These are phyloP conservation scores for Dryomyza anilis DNA, from an alignment of 2,888 invertebrate genomes.

Conservation along the genomic window DNA sequence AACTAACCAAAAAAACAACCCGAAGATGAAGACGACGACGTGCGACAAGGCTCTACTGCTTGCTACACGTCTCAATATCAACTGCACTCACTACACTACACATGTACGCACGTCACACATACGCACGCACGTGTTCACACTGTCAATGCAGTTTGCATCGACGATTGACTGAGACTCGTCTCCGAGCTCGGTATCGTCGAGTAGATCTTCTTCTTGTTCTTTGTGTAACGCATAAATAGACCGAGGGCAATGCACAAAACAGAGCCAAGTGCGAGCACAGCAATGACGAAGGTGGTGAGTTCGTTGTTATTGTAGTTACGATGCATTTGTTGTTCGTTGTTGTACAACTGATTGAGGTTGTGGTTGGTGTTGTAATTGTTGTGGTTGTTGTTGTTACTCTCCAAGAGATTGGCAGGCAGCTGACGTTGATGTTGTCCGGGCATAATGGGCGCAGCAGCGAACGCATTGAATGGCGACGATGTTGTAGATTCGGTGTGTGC, in stretches of 20 bases:
- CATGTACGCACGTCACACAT: neutral
- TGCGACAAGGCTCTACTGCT: too few species aligned
- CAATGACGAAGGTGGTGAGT: slow-evolving; percentile 34
- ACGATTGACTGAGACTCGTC: slow-evolving; percentile 45
- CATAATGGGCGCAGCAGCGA: neutral
- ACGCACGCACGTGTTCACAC: slow-evolving; percentile 63
- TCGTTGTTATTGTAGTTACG: slow-evolving; percentile 32
- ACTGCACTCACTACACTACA: too few species aligned
- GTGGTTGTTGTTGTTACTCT: neutral
- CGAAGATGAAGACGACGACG: neutral
- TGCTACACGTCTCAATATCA: too few species aligned
- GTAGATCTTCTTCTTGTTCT: slow-evolving; percentile 43
- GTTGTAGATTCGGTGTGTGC: neutral
- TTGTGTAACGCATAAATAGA: slow-evolving; percentile 33
- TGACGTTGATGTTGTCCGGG: neutral
- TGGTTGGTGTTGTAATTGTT: neutral
- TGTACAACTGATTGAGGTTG: neutral
- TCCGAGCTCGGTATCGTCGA: slow-evolving; percentile 51
- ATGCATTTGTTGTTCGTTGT: slow-evolving; percentile 29
- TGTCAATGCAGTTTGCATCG: slow-evolving; percentile 36
- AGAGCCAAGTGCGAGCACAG: slow-evolving; percentile 32
- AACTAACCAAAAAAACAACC: neutral
- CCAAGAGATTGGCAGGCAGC: neutral
- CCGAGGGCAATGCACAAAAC: slow-evolving; percentile 34
- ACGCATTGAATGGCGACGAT: neutral